phyloP scores from a whole-genome alignment of 2,797 vertebrate species.

The Gadopsis marmoratus region DNA sequence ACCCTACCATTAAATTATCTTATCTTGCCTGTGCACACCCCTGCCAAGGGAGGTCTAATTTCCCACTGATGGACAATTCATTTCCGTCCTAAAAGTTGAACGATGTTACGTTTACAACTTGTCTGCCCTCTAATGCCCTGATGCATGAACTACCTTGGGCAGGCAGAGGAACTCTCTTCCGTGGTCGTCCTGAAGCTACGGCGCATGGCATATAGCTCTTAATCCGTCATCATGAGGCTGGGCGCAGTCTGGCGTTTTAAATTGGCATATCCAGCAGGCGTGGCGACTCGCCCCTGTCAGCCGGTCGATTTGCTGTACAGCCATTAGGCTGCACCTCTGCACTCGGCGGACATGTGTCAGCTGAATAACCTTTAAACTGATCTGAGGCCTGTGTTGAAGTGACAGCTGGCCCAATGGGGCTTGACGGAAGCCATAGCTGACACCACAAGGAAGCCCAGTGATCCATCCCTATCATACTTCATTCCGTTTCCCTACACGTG shows the following conservation, averaged over 20 bases:
- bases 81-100: slow-evolving; percentile 43
- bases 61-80: slow-evolving; percentile 46
- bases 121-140: slow-evolving; percentile 5
- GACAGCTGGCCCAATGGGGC: slow-evolving; percentile 73
- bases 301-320: slow-evolving; percentile 75
- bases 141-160: slow-evolving; percentile 2
- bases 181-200: slow-evolving; percentile 22
- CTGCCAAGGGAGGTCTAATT: slow-evolving; percentile 38
- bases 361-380: slow-evolving; percentile 84
- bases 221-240: slow-evolving; percentile 69
- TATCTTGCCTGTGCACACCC: slow-evolving; percentile 62
- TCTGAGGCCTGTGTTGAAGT: slow-evolving; percentile 71
- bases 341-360: slow-evolving; percentile 83
- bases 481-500: slow-evolving; percentile 21
- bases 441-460: slow-evolving; percentile 51
- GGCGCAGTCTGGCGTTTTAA: slow-evolving; percentile 57
- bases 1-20: slow-evolving; percentile 56
- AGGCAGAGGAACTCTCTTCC: slow-evolving; percentile 13
- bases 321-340: slow-evolving; percentile 76
- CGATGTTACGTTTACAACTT: slow-evolving; percentile 11
- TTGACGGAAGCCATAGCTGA: slow-evolving; percentile 58
- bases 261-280: slow-evolving; percentile 69
- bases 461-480: slow-evolving; percentile 66
- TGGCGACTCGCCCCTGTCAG: slow-evolving; percentile 71
- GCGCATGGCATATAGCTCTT: slow-evolving; percentile 60